Conservation (phyloP, 2,888 invertebrate species). For the Lithophane ornitopus region DNA sequence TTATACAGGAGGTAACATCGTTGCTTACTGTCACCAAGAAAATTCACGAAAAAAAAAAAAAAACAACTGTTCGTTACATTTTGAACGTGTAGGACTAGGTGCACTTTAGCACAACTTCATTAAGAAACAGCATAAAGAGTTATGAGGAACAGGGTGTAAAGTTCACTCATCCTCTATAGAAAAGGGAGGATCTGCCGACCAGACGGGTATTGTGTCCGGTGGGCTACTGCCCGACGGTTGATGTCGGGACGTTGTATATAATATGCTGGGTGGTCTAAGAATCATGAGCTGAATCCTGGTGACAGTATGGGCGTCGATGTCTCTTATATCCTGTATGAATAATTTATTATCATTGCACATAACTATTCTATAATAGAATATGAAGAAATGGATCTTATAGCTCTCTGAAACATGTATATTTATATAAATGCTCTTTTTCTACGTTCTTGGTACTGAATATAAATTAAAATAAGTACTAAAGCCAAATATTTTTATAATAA, state of each 20-base stretch:
- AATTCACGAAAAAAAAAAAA: neutral
- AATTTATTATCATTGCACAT: conserved; percentile 26
- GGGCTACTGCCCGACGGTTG: too few species aligned
- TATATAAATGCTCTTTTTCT: neutral
- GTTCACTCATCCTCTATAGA: too few species aligned
- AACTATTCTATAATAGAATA: neutral
- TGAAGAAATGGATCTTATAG: conserved; percentile 19
- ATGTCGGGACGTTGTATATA: too few species aligned
- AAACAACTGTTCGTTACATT: neutral
- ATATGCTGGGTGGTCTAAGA: too few species aligned
- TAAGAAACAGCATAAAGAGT: neutral
- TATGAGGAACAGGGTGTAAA: too few species aligned
- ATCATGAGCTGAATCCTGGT: neutral
- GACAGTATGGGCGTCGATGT: neutral
- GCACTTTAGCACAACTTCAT: neutral
- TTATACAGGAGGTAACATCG: neutral
- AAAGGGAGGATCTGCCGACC: too few species aligned
- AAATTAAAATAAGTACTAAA: conserved; percentile 30
- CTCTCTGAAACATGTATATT: conserved; percentile 3
- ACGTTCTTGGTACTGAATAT: conserved; percentile 2
- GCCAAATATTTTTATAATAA: conserved; percentile 11
- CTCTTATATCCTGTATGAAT: too few species aligned
- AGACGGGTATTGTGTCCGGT: too few species aligned
- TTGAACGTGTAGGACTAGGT: neutral
- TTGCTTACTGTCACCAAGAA: too few species aligned